Evolutionary conservation across 2,113 vertebrate genomes (phyloP).

Genomic region (Tetrax tetrax): DNA sequence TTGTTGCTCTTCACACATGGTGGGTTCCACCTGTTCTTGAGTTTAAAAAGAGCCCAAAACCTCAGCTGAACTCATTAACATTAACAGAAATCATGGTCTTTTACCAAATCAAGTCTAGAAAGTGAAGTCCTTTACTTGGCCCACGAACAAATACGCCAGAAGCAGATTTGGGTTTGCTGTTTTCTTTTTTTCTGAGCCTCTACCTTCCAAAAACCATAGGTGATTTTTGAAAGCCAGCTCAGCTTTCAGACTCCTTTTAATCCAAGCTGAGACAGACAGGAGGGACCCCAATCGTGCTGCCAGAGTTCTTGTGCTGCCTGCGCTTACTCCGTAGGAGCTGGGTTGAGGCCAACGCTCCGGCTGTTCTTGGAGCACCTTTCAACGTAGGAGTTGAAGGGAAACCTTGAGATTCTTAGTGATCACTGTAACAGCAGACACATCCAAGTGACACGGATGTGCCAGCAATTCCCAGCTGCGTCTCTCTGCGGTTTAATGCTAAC

Average conservation of each 20-base stretch:
- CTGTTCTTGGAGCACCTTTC: background rate
- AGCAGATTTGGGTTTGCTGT: background rate
- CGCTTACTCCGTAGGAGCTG: background rate
- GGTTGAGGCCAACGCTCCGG: background rate
- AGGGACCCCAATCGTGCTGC: background rate
- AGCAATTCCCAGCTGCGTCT: background rate
- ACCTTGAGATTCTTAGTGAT: background rate
- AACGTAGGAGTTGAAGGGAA: background rate
- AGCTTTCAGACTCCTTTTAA: background rate
- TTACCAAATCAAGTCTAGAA: background rate
- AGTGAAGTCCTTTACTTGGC: background rate
- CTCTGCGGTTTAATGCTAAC: background rate
- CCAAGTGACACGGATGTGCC: background rate
- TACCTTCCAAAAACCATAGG: background rate
- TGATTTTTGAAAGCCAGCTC: background rate
- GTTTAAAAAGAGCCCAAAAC: background rate
- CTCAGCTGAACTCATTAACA: background rate
- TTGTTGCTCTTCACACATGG: background rate
- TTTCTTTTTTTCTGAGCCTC: background rate
- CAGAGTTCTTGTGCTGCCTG: background rate
- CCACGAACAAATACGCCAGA: background rate
- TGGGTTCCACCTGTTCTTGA: background rate
- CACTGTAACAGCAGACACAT: background rate
- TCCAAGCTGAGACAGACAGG: background rate
- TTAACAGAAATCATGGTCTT: background rate